phyloP scores from a whole-genome alignment of 2,797 vertebrate genomes.

The Pteropus rufus region DNA sequence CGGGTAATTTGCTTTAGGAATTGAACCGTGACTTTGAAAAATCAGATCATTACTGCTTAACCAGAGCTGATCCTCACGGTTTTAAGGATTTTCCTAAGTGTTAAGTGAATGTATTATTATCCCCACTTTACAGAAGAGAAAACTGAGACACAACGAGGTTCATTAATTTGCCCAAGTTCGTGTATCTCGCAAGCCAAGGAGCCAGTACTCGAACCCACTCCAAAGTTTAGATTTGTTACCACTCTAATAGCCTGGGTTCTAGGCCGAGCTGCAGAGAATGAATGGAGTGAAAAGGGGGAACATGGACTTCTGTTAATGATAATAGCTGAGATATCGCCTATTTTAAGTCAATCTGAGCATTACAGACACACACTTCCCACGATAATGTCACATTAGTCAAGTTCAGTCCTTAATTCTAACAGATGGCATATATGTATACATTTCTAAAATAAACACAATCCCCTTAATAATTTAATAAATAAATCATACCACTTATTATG shows the following conservation, averaged over 20 bases:
- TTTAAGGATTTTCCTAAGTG: background rate
- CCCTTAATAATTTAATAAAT: background rate
- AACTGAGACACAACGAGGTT: background rate
- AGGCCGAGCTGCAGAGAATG: background rate
- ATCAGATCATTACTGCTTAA: background rate
- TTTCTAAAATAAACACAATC: constrained; percentile 34
- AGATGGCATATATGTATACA: background rate
- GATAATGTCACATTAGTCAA: background rate
- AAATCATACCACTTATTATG: background rate
- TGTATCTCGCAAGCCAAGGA: background rate
- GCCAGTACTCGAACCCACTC: background rate
- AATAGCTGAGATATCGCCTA: background rate
- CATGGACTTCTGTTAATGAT: background rate
- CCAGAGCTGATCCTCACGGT: background rate
- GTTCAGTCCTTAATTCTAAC: background rate
- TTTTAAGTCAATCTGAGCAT: background rate
- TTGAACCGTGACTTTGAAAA: background rate
- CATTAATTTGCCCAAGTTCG: background rate
- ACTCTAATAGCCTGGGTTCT: background rate
- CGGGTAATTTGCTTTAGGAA: background rate
- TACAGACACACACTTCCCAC: background rate
- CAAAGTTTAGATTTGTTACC: background rate
- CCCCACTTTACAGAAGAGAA: background rate
- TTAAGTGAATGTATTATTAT: background rate
- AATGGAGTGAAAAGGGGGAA: background rate